phyloP scores from a whole-genome alignment of 2,888 invertebrate genomes.

The Meghimatium bilineatum region DNA sequence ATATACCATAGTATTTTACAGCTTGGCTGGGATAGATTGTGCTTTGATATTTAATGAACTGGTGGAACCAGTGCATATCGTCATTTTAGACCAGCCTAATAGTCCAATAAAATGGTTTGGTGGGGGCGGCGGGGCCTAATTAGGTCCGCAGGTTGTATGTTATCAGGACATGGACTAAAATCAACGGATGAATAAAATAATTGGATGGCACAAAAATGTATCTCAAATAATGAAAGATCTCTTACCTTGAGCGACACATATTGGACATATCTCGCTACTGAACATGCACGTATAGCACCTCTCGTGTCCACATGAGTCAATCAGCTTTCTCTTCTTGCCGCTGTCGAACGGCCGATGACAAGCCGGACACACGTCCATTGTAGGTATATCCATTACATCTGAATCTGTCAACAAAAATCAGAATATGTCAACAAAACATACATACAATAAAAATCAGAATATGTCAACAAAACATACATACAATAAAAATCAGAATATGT shows the following conservation, averaged over 20 bases:
- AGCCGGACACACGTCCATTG: slow-evolving; percentile 73
- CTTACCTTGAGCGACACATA: slow-evolving; percentile 55
- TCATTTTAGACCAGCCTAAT: too few relatives aligned
- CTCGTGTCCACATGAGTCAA: slow-evolving; percentile 97
- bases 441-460: neutral
- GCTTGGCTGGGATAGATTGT: too few relatives aligned
- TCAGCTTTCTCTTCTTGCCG: slow-evolving; percentile 95
- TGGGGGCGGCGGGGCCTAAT: too few relatives aligned
- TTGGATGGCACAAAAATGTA: too few relatives aligned
- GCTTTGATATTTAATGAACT: too few relatives aligned
- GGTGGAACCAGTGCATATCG: too few relatives aligned
- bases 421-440: neutral
- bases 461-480: neutral
- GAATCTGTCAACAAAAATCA: slow-evolving; percentile 31
- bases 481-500: neutral
- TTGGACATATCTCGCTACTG: slow-evolving; percentile 88
- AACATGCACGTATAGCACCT: slow-evolving; percentile 96
- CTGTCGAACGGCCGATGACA: slow-evolving; percentile 91
- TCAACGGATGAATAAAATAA: too few relatives aligned
- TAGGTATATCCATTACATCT: slow-evolving; percentile 29
- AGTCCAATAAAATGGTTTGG: too few relatives aligned
- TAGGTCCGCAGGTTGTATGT: too few relatives aligned
- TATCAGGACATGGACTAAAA: too few relatives aligned
- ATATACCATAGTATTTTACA: too few relatives aligned
- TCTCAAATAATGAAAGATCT: too few relatives aligned